Base-by-base conservation (phyloP, 2,113 vertebrate genomes). In the Lonchura striata region DNA sequence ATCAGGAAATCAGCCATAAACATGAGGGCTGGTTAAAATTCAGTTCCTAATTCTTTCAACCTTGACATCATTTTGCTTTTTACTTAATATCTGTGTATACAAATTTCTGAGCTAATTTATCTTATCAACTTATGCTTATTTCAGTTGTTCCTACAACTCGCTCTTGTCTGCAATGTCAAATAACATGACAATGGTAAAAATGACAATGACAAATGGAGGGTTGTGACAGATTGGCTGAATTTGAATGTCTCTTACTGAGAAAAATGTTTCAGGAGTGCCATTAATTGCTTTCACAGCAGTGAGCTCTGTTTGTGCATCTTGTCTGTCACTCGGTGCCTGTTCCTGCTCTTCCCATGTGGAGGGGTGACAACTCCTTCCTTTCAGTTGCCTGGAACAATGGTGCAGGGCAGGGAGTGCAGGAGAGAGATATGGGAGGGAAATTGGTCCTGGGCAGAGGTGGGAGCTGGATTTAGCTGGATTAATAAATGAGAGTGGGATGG, bases 1-100 rank as follows among this genome's bases (percentile, higher is more conserved):
- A 97, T 97, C 91, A 95, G 86, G 79, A 97, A 96, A 94, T 96
- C 94, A 96, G 75, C 82, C 91, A 89, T 91, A 94, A 95, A 68
- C 72, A 71, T 91, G 89, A 77, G 93, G 91, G 84, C 87, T 95
- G 87, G 92, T 96, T 96, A 91, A 95, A 96, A 95, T 94, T 97
- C 83, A 85, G 92, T 93, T 96, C 83, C 50, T 96, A 88, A 96
- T 95, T 97, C 91, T 88, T 94, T 90, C 94, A 96, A 96, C 96
- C 86, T 90, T 97, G 93, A 90, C 88, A 95, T 94, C 24, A 64
- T 94, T 96, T 91, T 75, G 66, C 87, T 71, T 95, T 95, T 95
- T 92, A 71, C 85, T 95, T 96, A 92, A 92, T 97, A 94, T 83
- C 52, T 86, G 72, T 68, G 86, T 96, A 28, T 96, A 95, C 94